These are phyloP conservation scores for Liasis olivaceus DNA, from an alignment of 2,797 vertebrate species.

Conservation along the genomic window DNA sequence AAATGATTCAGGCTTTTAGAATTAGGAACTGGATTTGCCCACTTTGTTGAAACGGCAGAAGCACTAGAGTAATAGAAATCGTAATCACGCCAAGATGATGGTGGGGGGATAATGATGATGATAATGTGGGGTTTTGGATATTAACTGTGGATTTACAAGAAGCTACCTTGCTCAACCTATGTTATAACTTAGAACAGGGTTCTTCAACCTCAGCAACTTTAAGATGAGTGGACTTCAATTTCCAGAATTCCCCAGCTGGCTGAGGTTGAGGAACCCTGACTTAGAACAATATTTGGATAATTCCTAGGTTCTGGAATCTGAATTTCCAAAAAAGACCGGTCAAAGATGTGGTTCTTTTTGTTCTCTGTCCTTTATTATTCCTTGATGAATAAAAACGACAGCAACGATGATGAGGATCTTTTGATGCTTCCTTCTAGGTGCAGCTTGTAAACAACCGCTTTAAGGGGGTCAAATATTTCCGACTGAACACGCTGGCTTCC, in stretches of 20 bases:
- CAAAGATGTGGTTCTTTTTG: neutral
- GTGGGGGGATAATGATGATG: too few species aligned
- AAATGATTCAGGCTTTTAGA: neutral
- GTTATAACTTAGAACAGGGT: neutral
- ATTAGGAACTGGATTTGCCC: neutral
- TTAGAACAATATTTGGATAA: neutral
- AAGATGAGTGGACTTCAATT: too few species aligned
- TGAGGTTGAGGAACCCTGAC: too few species aligned
- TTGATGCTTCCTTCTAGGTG: constrained; percentile 68
- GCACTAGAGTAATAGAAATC: neutral
- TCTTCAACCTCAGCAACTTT: too few species aligned
- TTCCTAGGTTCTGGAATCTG: neutral
- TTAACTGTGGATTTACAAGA: neutral
- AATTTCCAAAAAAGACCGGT: neutral
- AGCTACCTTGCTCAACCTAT: neutral
- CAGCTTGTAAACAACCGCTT: constrained; percentile 84
- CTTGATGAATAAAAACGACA: neutral
- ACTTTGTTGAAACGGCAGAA: too few species aligned
- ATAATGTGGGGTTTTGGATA: neutral
- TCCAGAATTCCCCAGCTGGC: too few species aligned
- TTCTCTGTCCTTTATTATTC: neutral
- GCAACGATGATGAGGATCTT: neutral
- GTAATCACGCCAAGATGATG: neutral
- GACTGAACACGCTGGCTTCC: constrained; percentile 81
- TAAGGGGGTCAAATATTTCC: constrained; percentile 83